These are phyloP conservation scores for Aplocera efformata DNA, from an alignment of 2,888 invertebrate genomes.

Conservation along the genomic window DNA sequence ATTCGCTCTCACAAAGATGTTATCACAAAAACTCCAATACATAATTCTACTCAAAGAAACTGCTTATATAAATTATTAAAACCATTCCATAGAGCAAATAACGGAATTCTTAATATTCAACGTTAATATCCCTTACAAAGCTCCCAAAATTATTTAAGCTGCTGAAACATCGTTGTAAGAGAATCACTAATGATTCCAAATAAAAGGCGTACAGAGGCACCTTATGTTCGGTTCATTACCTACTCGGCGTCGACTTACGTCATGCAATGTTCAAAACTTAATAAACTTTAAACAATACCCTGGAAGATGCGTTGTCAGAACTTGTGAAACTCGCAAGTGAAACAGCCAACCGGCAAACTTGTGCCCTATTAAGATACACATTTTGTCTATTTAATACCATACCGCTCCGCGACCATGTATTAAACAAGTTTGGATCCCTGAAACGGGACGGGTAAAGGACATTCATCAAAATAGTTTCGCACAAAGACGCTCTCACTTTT, in stretches of 20 bases:
- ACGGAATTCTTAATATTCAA: constrained; percentile 29
- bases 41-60: constrained; percentile 25
- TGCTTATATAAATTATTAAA: constrained; percentile 27
- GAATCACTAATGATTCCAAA: constrained; percentile 31
- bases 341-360: constrained; percentile 60
- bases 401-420: constrained; percentile 33
- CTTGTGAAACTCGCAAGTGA: constrained; percentile 59
- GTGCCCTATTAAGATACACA: constrained; percentile 65
- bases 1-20: constrained; percentile 7
- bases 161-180: constrained; percentile 25
- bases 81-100: constrained; percentile 26
- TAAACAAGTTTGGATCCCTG: constrained; percentile 29
- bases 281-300: constrained; percentile 75
- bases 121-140: constrained; percentile 24
- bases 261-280: constrained; percentile 70
- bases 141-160: constrained; percentile 29
- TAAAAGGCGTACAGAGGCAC: constrained; percentile 37
- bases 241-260: constrained; percentile 63
- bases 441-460: constrained; percentile 35
- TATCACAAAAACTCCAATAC: constrained; percentile 17
- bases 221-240: constrained; percentile 54
- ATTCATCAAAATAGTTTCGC: constrained; percentile 49
- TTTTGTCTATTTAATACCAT: constrained; percentile 59
- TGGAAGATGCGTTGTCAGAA: constrained; percentile 74
- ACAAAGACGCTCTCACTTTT: constrained; percentile 52